A percentile compares a stretch with the other conserved stretches of the same genome.
Evolutionary conservation across 2,113 vertebrate species (phyloP).

Genomic region (Phoenicopterus ruber): DNA sequence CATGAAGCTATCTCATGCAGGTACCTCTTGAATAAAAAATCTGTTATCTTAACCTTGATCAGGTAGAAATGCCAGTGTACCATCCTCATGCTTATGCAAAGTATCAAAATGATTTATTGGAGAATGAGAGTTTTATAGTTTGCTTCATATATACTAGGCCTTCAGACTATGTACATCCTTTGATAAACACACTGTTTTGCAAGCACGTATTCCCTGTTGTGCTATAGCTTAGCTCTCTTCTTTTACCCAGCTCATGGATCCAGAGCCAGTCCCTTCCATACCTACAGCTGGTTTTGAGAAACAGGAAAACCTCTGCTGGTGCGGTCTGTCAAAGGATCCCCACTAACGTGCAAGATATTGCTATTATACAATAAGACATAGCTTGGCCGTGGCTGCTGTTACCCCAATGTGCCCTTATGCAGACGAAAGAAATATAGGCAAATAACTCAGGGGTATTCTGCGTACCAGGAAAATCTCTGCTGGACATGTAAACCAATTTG

Average conservation of each 20-base stretch:
- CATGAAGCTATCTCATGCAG: not conserved
- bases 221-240: not conserved
- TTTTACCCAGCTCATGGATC: not conserved
- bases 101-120: not conserved
- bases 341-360: accelerated
- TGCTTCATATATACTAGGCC: not conserved
- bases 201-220: not conserved
- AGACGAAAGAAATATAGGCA: not conserved
- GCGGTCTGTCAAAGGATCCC: not conserved
- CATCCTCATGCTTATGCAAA: not conserved
- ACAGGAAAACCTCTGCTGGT: not conserved
- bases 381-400: not conserved
- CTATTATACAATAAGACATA: not conserved
- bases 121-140: not conserved
- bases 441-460: not conserved
- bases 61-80: not conserved
- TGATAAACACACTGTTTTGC: not conserved
- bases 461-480: not conserved
- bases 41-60: not conserved
- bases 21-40: not conserved
- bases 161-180: accelerated
- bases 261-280: not conserved
- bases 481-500: not conserved
- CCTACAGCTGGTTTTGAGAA: not conserved
- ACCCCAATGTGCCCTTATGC: not conserved